Base-by-base conservation (phyloP, 2,797 vertebrate genomes). In the Echiichthys vipera region DNA sequence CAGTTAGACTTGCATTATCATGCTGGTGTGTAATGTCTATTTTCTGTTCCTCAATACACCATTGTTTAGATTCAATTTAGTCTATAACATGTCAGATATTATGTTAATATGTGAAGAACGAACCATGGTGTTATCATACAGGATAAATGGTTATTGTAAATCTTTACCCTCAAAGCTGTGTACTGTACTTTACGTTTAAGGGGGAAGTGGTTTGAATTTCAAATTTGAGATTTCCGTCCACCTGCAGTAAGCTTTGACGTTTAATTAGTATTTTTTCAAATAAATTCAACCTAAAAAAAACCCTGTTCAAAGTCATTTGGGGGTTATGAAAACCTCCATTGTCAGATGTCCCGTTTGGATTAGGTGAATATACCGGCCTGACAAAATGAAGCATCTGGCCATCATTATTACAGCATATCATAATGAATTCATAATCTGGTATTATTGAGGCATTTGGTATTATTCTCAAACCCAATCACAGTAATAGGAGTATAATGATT, bases 401-500 rank as follows among this genome's bases (percentile, higher is more conserved):
- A 55, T 68, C 77, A 86, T 89, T 92, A 92, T 92, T 77, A 70
- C 29, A 73, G 80, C 84, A 88, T 88, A 91, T 92, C 87, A 90
- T 91, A 89, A 92, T 92, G 88, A 90, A 89, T 84, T 89, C 66
- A 70, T 92, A 93, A 94, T 93, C 93, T 91, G 90, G 84, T 87
- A 84, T 93, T 91, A 91, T 89, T 91, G 81, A 79, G 74, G 82
- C 88, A 87, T 90, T 90, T 85, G 78, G 84, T 90, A 87, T 91
- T 89, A 91, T 94, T 92, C 80, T 91, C 84, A 46, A 77, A 84
- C 71, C 89, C 90, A 94, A 92, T 94, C 90, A 92, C 86, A 88
- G 85, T 93, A 92, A 93, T 87, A 88, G 88, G 80, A 82, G 71
- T 70, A 22, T 80, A 73, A 81, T 88, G 59, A 88, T 83, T 87